Base-by-base conservation (phyloP, 2,888 invertebrate genomes). In the Andrena praecox region DNA sequence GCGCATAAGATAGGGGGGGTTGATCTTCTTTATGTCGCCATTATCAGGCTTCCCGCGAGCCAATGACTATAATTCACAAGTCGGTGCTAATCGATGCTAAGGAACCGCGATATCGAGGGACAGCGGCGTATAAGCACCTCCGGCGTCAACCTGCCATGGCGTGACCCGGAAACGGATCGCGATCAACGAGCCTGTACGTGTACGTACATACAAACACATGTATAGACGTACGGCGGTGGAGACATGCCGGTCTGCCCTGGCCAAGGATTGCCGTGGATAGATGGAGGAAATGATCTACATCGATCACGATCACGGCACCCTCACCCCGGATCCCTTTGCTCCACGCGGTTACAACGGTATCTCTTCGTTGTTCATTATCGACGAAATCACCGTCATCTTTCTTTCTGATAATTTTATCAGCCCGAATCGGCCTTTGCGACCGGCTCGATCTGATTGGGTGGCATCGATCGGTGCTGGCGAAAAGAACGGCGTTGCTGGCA, bases 231-330 rank as follows among this genome's bases (percentile, higher is more conserved):
- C 48, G 75, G 29, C 35, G 29, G 64, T 24, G 71, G 70, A 77
- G 81, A 80, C 76, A 87, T 88, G 80, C 70, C 78, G 80, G 73
- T 76, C 69, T 80, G 83, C 74, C 73, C 56, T 79, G 84, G 81
- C 74, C 42, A 85, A 85, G 88, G 84, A 89, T 90, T 81, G 87
- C 88, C 70, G 80, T 83, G 82, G 85, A 91, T 90, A 90, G 90
- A 92, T 89, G 89, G 90, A 87, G 88, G 85, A 86, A 91, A 89
- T 87, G 92, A 92, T 93, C 92, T 92, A 90, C 91, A 93, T 93
- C 93, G 92, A 93, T 93, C 93, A 93, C 92, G 92, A 93, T 92
- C 92, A 88, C 91, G 87, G 91, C 91, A 91, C 87, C 87, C 89
- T 89, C 85, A 69, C 75, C 75, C 80, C 74, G 85, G 35, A 85